Evolutionary conservation across 1,140 invertebrate species (phyloP), one percentile per base, ranked within the genome.

Genomic region (Eriosoma lanigerum): DNA sequence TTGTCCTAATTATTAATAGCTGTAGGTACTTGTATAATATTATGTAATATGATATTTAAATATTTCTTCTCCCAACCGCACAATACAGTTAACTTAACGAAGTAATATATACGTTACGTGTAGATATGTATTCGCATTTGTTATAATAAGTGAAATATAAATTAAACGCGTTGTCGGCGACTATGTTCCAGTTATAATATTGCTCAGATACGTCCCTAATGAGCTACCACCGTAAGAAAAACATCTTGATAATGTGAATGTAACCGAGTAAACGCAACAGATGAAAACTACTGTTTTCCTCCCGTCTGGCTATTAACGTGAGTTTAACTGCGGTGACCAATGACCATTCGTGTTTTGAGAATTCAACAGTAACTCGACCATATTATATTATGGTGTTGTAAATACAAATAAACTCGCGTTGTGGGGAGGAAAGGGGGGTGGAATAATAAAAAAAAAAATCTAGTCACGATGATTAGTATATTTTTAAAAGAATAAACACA

Each of bases 391-490:
- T 68, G 44, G n/a, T n/a, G n/a, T n/a, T n/a, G n/a, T n/a, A n/a
- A 68, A 68, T 68, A 68, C 66, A 72, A 72, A 72, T 72, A 72
- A 10, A 72, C 21, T 46, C 44, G 32, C 44, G 32, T 66, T 8
- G 48, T 29, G 19, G 26, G 26, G 46, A 72, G n/a, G n/a, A n/a
- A n/a, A n/a, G n/a, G n/a, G n/a, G n/a, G n/a, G n/a, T n/a, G n/a
- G n/a, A n/a, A n/a, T n/a, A n/a, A 62, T 13, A 10, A 13, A 58
- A 32, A 72, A 72, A 48, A 75, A 60, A 78, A 44, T 60, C 54
- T 46, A 60, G 75, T 78, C 75, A 78, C 38, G 56, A 78, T 78
- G 75, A 78, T 78, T 26, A 46, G 75, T 58, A n/a, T 19, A 44
- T 78, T 78, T 78, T 78, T 58, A 4, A 32, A 15, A 54, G 54